These are phyloP conservation scores for Pseudeuparius sepicola DNA, from an alignment of 2,888 invertebrate genomes.

Conservation along the genomic window DNA sequence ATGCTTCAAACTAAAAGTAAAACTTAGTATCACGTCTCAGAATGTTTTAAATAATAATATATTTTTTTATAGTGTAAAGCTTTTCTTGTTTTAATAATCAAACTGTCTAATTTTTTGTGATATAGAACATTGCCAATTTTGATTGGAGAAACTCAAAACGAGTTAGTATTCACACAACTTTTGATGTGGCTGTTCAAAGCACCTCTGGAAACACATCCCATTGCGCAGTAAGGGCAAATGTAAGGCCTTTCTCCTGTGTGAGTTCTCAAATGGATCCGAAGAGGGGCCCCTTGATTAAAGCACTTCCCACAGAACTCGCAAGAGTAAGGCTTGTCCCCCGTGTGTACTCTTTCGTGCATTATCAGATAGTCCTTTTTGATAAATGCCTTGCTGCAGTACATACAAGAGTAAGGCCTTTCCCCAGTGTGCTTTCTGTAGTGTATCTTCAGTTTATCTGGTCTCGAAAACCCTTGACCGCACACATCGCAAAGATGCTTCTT, in stretches of 20 bases:
- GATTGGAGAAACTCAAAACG: too few relatives aligned
- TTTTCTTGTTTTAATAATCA: too few relatives aligned
- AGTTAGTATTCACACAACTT: conserved; percentile 32
- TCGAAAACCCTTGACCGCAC: conserved; percentile 34
- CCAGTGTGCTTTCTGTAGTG: conserved; percentile 35
- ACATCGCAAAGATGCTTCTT: conserved; percentile 33
- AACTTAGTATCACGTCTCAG: too few relatives aligned
- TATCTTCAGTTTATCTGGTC: conserved; percentile 31
- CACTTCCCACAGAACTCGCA: conserved; percentile 53
- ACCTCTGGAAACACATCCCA: conserved; percentile 50
- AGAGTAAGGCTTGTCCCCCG: conserved; percentile 51
- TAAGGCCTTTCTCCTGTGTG: conserved; percentile 53
- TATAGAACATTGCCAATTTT: too few relatives aligned
- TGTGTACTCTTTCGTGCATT: conserved; percentile 51
- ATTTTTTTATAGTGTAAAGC: too few relatives aligned
- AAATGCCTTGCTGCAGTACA: conserved; percentile 34
- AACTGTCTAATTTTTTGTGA: too few relatives aligned
- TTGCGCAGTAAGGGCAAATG: conserved; percentile 45
- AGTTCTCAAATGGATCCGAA: conserved; percentile 51
- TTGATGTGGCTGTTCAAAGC: conserved; percentile 50
- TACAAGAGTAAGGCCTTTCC: conserved; percentile 32
- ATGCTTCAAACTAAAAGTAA: too few relatives aligned
- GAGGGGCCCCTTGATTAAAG: conserved; percentile 50
- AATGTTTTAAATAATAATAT: too few relatives aligned
- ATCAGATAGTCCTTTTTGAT: conserved; percentile 41